Evolutionary conservation across 2,888 invertebrate species (phyloP), one percentile per base, ranked within the genome.

Genomic region (Hydriomena furcata): DNA sequence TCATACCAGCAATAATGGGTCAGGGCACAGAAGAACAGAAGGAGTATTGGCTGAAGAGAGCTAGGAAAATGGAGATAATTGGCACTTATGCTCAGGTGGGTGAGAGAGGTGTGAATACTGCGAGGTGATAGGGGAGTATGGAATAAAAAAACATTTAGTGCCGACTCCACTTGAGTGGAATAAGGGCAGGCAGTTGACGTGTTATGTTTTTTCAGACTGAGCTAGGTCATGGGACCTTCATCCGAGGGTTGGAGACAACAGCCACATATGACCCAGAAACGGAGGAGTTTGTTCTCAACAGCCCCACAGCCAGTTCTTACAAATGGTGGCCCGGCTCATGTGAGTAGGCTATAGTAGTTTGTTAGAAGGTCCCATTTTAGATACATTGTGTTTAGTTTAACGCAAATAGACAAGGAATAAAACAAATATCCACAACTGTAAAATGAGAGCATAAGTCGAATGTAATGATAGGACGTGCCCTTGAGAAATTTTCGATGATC

Each of bases 301-400:
- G 96, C 49, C 98, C 98, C 0, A 94, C 95, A 0, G 79, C 97
- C 4, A 96, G 96, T 0, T 93, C 98, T 0, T 96, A 96, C 73
- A 99, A 99, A 87, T 98, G 98, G 98, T 98, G 98, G 98, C 98
- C 98, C 8, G 98, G 98, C 21, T 95, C 95, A 66, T 92, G 97
- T 97, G 88, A 93, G 96, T 93, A 55, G 1, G 1, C 28, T 8
- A 2, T 23, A 20, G 8, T n/a, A n/a, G n/a, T n/a, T n/a, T n/a
- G n/a, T n/a, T n/a, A n/a, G n/a, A n/a, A n/a, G n/a, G n/a, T n/a
- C n/a, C n/a, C n/a, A n/a, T n/a, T n/a, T n/a, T n/a, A n/a, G n/a
- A n/a, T n/a, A n/a, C n/a, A n/a, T n/a, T n/a, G n/a, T n/a, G n/a
- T n/a, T n/a, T n/a, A n/a, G n/a, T n/a, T n/a, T n/a, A n/a, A n/a